Percentiles rank a stretch among this genome's conserved stretches.
These are phyloP conservation scores for Ryuthela nishihirai DNA, from an alignment of 2,888 invertebrate genomes.

Conservation along the genomic window DNA sequence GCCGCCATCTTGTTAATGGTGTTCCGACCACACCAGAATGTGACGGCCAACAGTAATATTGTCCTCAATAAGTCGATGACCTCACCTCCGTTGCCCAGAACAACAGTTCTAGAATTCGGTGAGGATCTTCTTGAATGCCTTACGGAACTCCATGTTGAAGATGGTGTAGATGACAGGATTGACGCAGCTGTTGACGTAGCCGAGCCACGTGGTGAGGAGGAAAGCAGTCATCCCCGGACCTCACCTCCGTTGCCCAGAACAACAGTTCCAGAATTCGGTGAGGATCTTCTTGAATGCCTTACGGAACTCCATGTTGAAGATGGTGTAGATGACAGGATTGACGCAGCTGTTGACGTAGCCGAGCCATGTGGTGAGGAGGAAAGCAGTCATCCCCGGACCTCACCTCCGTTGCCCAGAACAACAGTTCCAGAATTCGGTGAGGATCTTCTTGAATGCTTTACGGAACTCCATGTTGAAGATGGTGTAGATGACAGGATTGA, in stretches of 20 bases:
- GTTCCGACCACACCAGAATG: no score
- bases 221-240: conserved; percentile 85
- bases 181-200: conserved; percentile 77
- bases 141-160: conserved; percentile 95
- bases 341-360: conserved; percentile 82
- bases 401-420: conserved; percentile 56
- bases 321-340: conserved; percentile 88
- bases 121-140: conserved; percentile 93
- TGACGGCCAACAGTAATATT: no score
- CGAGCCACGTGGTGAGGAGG: conserved; percentile 94
- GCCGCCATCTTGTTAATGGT: no score
- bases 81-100: no score
- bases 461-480: conserved; percentile 97
- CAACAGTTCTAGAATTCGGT: conserved; percentile 25
- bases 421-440: conserved; percentile 49
- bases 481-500: conserved; percentile 85
- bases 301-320: conserved; percentile 95
- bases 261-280: conserved; percentile 23
- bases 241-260: no score
- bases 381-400: conserved; percentile 79
- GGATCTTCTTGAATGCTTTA: conserved; percentile 93
- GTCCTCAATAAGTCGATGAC: no score
- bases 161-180: conserved; percentile 91
- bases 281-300: conserved; percentile 96
- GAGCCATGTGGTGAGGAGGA: conserved; percentile 94